These are phyloP conservation scores for Danionella cerebrum DNA, from an alignment of 2,113 vertebrate genomes.

Conservation along the genomic window DNA sequence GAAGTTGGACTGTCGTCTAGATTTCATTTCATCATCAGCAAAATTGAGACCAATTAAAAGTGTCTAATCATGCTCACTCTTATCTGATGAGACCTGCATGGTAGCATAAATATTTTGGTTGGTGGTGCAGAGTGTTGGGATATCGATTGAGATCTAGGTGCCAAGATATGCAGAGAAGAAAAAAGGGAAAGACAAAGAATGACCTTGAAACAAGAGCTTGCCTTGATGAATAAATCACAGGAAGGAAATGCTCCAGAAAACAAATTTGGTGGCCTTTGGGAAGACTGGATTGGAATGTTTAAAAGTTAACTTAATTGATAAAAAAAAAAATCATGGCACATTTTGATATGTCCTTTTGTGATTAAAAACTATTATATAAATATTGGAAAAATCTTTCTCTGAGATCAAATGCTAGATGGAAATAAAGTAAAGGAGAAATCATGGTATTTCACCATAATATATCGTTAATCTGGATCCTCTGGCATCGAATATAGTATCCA, in stretches of 20 bases:
- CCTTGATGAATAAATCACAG: conserved; percentile 41
- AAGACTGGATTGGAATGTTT: not conserved
- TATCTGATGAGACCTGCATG: not conserved
- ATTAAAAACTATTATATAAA: too few relatives aligned
- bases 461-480: too few relatives aligned
- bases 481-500: too few relatives aligned
- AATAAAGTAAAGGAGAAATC: too few relatives aligned
- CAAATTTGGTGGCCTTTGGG: conserved; percentile 18
- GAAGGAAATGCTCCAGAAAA: conserved; percentile 38
- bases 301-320: too few relatives aligned
- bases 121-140: conserved; percentile 45
- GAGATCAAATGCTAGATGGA: too few relatives aligned
- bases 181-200: not conserved
- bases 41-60: conserved; percentile 20
- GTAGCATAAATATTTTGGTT: conserved; percentile 58
- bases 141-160: conserved; percentile 53
- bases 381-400: too few relatives aligned
- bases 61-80: not conserved
- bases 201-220: conserved; percentile 53
- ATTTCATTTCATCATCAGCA: too few relatives aligned
- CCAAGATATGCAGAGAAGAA: conserved; percentile 41
- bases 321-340: too few relatives aligned
- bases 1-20: too few relatives aligned
- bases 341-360: too few relatives aligned
- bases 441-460: too few relatives aligned